Base-by-base conservation (phyloP, 2,113 vertebrate species). In the Lampris megalopsis region DNA sequence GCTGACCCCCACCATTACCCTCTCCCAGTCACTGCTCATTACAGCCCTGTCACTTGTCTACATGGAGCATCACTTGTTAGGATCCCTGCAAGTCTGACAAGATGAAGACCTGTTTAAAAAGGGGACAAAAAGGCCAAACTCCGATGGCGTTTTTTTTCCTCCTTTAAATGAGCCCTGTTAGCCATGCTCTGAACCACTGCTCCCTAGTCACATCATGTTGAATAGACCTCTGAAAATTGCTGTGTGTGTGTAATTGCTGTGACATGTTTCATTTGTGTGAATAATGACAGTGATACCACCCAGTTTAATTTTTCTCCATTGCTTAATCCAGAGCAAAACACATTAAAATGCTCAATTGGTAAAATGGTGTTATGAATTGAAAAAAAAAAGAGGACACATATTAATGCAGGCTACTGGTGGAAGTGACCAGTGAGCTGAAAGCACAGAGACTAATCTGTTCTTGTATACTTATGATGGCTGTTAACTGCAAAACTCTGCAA, bases 41-140 rank as follows among this genome's bases (percentile, higher is more conserved):
- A 72, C 41, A 60, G 54, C 10, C 65, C 82, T 80, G 63, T 59
- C 63, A 61, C 47, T 64, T 11, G 63, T 77, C 63, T 65, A 67
- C 54, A 73, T 73, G 62, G 69, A 58, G 62, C 84, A 56, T 62
- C 53, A 36, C 64, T 41, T 9, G 54, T 63, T 68, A 67, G 74
- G 68, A 63, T 77, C 36, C 70, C 49, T 63, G 53, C 60, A 61
- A 72, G 59, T 45, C 49, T 53, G 11, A 50, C 41, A 54, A 59
- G 24, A 52, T 10, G 58, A 42, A 10, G n/a, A 6, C 1, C 63
- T 48, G 5, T n/a, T 41, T n/a, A 42, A 56, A 8, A 42, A 42
- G 40, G 66, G 5, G 36, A 54, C 4, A 5, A 42, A 13, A 41
- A 3, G 24, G 42, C 36, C 3, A 45, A 63, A 9, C 62, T 37